Conservation (phyloP, 2,888 invertebrate species). For the Nebria brevicollis region DNA sequence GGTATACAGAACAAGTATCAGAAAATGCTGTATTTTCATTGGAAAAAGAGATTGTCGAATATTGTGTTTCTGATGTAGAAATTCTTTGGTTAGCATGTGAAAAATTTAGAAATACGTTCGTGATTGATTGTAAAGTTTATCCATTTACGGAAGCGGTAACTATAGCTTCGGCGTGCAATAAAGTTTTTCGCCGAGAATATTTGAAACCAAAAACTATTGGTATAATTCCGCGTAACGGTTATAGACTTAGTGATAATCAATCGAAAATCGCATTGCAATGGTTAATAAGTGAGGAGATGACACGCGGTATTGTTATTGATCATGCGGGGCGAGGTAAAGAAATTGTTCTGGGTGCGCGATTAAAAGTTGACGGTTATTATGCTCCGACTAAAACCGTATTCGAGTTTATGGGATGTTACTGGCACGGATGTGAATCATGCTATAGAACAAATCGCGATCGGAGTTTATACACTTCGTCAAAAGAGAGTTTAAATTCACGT, state of each 20-base stretch:
- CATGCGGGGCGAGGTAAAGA: slow-evolving; percentile 35
- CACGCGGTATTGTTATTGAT: slow-evolving; percentile 7
- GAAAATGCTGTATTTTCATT: too few relatives aligned
- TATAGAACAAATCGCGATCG: neutral
- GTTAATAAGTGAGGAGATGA: too few relatives aligned
- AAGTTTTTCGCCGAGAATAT: slow-evolving; percentile 41
- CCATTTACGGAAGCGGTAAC: slow-evolving; percentile 53
- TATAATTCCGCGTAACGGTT: too few relatives aligned
- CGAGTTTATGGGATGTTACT: slow-evolving; percentile 30
- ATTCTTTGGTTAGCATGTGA: slow-evolving; percentile 53
- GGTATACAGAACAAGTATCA: too few relatives aligned
- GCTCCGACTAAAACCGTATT: slow-evolving; percentile 19
- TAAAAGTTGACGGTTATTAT: slow-evolving; percentile 32
- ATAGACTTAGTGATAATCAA: too few relatives aligned
- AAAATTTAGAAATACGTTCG: slow-evolving; percentile 51
- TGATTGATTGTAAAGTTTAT: slow-evolving; percentile 50
- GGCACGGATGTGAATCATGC: slow-evolving; percentile 9
- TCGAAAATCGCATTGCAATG: too few relatives aligned
- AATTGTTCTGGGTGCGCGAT: slow-evolving; percentile 7
- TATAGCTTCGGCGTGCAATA: slow-evolving; percentile 52
- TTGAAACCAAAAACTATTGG: too few relatives aligned
- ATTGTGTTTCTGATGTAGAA: neutral
- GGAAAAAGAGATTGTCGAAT: too few relatives aligned
- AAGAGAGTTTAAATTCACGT: neutral
- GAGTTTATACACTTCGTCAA: neutral